Conservation (phyloP, 2,113 vertebrate species). For the Rhynchomys soricoides region DNA sequence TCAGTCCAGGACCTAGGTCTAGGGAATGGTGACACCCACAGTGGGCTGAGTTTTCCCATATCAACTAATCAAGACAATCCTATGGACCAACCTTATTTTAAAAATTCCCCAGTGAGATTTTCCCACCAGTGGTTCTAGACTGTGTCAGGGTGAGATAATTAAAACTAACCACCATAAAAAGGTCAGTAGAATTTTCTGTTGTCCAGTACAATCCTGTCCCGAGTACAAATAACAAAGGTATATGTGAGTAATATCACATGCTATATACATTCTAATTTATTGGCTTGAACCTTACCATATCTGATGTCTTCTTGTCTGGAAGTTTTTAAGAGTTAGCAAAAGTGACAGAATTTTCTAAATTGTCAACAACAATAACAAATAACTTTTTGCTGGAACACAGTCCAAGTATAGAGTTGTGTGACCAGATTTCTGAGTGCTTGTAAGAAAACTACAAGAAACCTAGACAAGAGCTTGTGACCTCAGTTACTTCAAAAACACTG, state of each 20-base stretch:
- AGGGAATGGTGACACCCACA: neutral
- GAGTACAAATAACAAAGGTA: neutral
- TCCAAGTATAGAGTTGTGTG: neutral
- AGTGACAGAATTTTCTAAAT: neutral
- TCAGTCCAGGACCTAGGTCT: neutral
- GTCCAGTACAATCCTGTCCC: neutral
- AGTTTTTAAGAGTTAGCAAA: neutral
- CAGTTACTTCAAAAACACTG: neutral
- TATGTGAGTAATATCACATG: neutral
- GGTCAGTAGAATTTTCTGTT: neutral
- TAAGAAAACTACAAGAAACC: neutral
- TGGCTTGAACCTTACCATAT: neutral
- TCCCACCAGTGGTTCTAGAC: neutral
- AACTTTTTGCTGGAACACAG: neutral
- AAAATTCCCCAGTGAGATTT: neutral
- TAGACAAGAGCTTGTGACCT: neutral
- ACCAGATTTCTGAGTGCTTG: neutral
- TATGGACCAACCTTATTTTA: neutral
- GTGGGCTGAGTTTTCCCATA: neutral
- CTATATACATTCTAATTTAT: neutral
- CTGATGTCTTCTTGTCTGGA: neutral
- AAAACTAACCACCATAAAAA: neutral
- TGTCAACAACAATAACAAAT: neutral
- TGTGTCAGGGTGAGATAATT: neutral
- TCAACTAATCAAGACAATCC: neutral